phyloP scores from a whole-genome alignment of 2,113 vertebrate species.

The Apteryx mantelli region DNA sequence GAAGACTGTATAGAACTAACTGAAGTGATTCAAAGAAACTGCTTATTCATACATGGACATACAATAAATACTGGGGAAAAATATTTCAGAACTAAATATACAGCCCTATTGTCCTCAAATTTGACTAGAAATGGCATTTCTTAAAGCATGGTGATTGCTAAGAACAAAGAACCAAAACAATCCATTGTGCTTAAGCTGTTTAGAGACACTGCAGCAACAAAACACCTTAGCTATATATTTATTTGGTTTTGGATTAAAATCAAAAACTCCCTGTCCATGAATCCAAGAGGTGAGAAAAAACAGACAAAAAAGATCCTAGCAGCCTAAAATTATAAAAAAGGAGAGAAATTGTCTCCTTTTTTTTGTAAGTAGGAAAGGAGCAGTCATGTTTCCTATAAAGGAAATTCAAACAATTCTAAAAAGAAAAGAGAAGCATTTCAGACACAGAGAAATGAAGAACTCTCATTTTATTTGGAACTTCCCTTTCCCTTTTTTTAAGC shows the following conservation, averaged over 20 bases:
- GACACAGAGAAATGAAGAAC: neutral
- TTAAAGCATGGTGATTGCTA: neutral
- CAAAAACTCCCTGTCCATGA: neutral
- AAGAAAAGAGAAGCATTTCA: neutral
- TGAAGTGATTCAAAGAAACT: neutral
- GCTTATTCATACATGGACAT: neutral
- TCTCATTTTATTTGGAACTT: neutral
- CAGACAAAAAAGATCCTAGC: neutral
- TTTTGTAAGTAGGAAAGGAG: neutral
- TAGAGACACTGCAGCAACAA: neutral
- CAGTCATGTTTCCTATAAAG: neutral
- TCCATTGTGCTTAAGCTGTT: neutral
- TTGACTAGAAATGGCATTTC: neutral
- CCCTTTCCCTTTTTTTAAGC: neutral
- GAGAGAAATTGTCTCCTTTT: neutral
- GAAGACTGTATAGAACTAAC: neutral
- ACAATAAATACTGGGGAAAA: neutral
- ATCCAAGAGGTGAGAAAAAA: neutral
- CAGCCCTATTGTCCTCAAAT: neutral
- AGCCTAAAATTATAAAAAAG: neutral
- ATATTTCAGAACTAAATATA: neutral
- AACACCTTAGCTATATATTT: neutral
- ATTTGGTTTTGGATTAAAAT: neutral
- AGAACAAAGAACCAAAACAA: neutral
- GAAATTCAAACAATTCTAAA: neutral